Percentiles rank a stretch among this genome's conserved stretches.
These are phyloP conservation scores for Peromyscus attwateri DNA, from an alignment of 2,797 vertebrate genomes.

Conservation along the genomic window DNA sequence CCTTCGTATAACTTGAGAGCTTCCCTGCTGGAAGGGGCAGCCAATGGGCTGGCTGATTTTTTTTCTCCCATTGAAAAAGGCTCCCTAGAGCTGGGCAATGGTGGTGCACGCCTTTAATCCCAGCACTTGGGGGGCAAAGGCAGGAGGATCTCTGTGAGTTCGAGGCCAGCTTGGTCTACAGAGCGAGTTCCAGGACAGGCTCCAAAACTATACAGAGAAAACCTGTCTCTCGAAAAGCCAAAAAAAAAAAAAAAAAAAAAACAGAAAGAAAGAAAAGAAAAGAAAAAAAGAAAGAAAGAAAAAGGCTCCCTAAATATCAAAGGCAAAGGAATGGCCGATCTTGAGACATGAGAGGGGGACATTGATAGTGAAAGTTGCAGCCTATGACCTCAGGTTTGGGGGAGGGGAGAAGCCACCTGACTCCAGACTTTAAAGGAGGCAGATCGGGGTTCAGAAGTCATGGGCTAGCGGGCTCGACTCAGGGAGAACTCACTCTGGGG, in stretches of 20 bases:
- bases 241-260: too few relatives aligned
- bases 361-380: background rate
- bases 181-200: too few relatives aligned
- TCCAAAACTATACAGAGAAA: too few relatives aligned
- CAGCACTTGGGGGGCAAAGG: too few relatives aligned
- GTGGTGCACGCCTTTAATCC: too few relatives aligned
- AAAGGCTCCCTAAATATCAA: constrained; percentile 9
- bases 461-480: background rate
- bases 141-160: too few relatives aligned
- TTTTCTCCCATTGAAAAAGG: background rate
- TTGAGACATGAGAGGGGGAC: background rate
- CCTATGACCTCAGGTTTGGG: background rate
- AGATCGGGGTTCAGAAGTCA: constrained; percentile 9
- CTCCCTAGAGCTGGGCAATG: background rate
- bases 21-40: background rate
- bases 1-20: background rate
- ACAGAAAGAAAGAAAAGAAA: too few relatives aligned
- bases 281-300: too few relatives aligned
- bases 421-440: constrained; percentile 39
- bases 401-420: background rate
- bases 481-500: constrained; percentile 62
- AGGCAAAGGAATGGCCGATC: background rate
- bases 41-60: background rate
- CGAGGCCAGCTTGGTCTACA: too few relatives aligned
- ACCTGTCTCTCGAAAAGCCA: too few relatives aligned